Evolutionary conservation across 2,888 invertebrate species (phyloP), one percentile per base, ranked within the genome.

Genomic region (Diloba caeruleocephala): DNA sequence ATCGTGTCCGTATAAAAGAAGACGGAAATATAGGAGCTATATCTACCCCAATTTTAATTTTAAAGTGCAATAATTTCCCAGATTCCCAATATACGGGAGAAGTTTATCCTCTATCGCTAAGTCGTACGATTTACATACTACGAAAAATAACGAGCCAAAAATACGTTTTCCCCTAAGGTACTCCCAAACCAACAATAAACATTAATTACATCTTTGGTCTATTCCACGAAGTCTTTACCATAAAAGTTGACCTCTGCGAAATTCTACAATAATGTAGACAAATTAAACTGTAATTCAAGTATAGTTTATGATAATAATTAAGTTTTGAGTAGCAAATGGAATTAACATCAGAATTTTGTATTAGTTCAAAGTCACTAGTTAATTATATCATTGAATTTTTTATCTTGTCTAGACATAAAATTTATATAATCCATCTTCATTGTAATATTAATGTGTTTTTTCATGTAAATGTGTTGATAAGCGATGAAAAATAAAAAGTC

Each of bases 231-330:
- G 19, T 45, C 26, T 37, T 28, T 42, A 46, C 23, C 10, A 26
- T 12, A 10, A 19, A 54, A 32, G 14, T 26, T 26, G 29, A 61
- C 37, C 42, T 42, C 8, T 5, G n/a, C 17, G 5, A 5, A 13
- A 10, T 33, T 33, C 33, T 17, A 6, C 0, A 26, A 31, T 23
- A 48, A 14, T 23, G 34, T n/a, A 23, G 26, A 36, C 0, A 34
- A 46, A 53, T 42, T 37, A 5, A 39, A 29, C 45, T 31, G 13
- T 36, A 8, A 28, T 19, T 28, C 44, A 25, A 59, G 10, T 34
- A 10, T 32, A 45, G 21, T 38, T 59, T 54, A 48, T 59, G 46
- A 28, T 36, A 39, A 17, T 48, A 62, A 55, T 36, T 19, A 39
- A 43, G 25, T 49, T 55, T 19, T 43, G 29, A 55, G 48, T 23